Base-by-base conservation (phyloP, 2,888 invertebrate species). In the Drosophila mimetica region DNA sequence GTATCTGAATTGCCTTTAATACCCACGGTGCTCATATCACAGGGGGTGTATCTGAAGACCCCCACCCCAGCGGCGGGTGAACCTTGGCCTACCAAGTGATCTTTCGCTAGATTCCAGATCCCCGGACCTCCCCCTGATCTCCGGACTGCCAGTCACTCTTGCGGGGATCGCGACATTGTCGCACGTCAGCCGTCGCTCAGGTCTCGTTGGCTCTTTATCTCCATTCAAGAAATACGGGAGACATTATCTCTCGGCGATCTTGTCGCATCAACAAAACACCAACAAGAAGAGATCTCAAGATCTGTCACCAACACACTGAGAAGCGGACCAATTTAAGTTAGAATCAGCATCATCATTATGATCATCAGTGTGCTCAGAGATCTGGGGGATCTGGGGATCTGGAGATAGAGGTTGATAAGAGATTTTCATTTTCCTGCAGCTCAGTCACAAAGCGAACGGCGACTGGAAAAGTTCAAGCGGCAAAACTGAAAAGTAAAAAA, bases 391-490 rank as follows among this genome's bases (percentile, higher is more conserved):
- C 74, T 75, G 73, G 74, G 77, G 89, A 85, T 86, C 83, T 64
- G 77, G 66, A 79, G 87, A 88, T 82, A 76, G 77, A 77, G 76
- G 80, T 85, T 87, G 89, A 90, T 90, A 86, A 89, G 86, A 86
- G 77, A 80, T 58, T 55, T 63, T 53, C 46, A 84, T 79, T 64
- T 64, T 44, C 42, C 64, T 36, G 28, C 14, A 52, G 64, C 85
- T 90, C 88, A 91, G 91, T 91, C 90, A 89, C 86, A 80, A 79
- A 85, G 86, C 89, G 86, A 89, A 89, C 90, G 83, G 86, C 90
- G 79, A 76, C 74, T 80, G 64, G 71, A 69, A 76, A 88, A 84
- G 84, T 78, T 80, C 30, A 58, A 64, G 28, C 46, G 47, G 32
- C 41, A 48, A 48, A 71, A 50, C n/a, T 18, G 13, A 16, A 13